Base-by-base conservation (phyloP, 2,113 vertebrate genomes). In the Hippocampus comes region DNA sequence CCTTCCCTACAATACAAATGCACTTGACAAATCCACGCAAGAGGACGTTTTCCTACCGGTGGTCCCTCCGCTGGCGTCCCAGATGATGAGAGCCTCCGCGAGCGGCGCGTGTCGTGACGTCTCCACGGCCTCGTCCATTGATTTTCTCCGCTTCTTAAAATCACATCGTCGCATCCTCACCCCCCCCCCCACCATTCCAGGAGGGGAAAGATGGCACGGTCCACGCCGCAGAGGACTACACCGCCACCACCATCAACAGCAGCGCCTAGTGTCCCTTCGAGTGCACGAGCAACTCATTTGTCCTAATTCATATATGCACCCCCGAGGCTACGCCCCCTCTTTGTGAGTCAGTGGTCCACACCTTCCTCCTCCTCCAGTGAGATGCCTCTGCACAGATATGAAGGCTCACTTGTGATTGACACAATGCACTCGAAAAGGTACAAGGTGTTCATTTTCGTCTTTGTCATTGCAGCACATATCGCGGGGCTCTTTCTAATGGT, bases 61-160 rank as follows among this genome's bases (percentile, higher is more conserved):
- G 42, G 15, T 61, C 27, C 59, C 59, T 61, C 59, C 14, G 59
- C 63, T 25, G 42, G 63, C 63, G 43, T 48, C 63, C 74, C 86
- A 82, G 89, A 87, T 91, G 91, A 81, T 91, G 91, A 81, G 87
- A 86, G 82, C 81, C 65, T 82, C 85, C 86, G 84, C n/a, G 83
- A 88, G 87, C 80, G 71, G 79, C 86, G 89, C 90, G 86, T 81
- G 76, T 55, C 78, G 86, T 94, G 94, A 94, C 94, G 93, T 94
- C 88, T 89, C 84, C 68, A 60, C 82, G 80, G 84, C 78, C 77
- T 82, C 84, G 79, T 92, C 93, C 92, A 94, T 94, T 93, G 76
- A 23, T 64, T 48, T 68, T 12, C 55, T 71, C 64, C 25, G 14
- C 5, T 30, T 30, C 25, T 30, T 53, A 7, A 66, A 66, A 66